Conservation (phyloP, 2,888 invertebrate genomes). For the Platerodrilus igneus region DNA sequence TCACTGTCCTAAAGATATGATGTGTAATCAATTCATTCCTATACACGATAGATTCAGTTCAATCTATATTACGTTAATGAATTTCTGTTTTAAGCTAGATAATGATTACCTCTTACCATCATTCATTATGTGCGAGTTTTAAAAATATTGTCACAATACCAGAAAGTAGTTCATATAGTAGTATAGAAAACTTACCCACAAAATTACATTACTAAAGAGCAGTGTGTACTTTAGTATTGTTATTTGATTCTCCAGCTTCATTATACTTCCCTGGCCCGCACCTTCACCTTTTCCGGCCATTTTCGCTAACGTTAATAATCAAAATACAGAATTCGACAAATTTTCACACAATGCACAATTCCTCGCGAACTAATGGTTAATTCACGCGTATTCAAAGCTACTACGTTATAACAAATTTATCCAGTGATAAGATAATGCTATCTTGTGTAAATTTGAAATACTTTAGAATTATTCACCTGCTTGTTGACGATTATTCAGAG, state of each 20-base stretch:
- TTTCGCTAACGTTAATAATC: slow-evolving; percentile 45
- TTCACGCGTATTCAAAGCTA: no score
- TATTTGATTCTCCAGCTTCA: slow-evolving; percentile 69
- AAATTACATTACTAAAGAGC: slow-evolving; percentile 73
- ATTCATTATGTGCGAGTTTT: background rate
- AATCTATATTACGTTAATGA: no score
- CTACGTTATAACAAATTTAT: no score
- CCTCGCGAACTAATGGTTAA: no score
- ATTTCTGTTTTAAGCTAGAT: no score
- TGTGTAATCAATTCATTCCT: no score
- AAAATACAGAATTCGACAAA: no score
- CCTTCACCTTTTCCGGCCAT: slow-evolving; percentile 58
- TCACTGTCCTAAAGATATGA: no score
- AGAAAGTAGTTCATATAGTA: no score
- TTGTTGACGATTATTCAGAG: no score
- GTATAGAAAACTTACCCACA: slow-evolving; percentile 75
- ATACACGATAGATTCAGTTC: no score
- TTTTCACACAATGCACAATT: no score
- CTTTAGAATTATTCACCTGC: slow-evolving; percentile 23
- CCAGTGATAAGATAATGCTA: slow-evolving; percentile 25
- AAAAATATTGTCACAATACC: background rate
- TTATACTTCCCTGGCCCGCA: slow-evolving; percentile 52
- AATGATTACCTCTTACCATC: background rate
- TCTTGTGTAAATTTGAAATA: slow-evolving; percentile 16
- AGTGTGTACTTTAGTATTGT: slow-evolving; percentile 76